Percentiles rank a stretch among this genome's conserved stretches.
Evolutionary conservation across 2,113 vertebrate genomes (phyloP).

Genomic region (Stomatorhinus ivindoensis): DNA sequence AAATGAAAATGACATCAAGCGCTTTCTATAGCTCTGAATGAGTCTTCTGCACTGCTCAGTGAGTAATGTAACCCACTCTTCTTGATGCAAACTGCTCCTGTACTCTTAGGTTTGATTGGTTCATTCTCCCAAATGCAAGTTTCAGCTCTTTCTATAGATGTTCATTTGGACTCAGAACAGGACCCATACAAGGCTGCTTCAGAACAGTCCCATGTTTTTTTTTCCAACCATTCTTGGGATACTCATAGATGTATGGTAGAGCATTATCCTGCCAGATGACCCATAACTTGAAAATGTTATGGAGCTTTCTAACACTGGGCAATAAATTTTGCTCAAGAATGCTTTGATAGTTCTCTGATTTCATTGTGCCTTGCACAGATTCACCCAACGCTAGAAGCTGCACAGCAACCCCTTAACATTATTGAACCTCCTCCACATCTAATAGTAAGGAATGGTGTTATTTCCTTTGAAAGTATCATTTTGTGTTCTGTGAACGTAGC

Average conservation of each 20-base stretch:
- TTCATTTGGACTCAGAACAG: too few species aligned
- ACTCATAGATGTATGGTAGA: too few species aligned
- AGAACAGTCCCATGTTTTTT: too few species aligned
- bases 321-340: background rate
- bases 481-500: background rate
- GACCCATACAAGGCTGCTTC: too few species aligned
- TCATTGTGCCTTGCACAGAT: background rate
- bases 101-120: background rate
- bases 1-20: too few species aligned
- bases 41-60: background rate
- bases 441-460: background rate
- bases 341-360: background rate
- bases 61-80: background rate
- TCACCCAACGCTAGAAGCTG: background rate
- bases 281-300: background rate
- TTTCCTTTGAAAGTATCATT: background rate
- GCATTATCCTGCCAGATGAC: too few species aligned
- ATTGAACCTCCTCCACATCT: background rate
- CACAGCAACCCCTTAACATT: background rate
- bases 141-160: too few species aligned
- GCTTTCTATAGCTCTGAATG: background rate
- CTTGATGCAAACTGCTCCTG: background rate
- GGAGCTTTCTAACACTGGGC: background rate
- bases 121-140: too few species aligned
- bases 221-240: too few species aligned